Conservation (phyloP, 2,888 invertebrate genomes). For the Euclidia mi region DNA sequence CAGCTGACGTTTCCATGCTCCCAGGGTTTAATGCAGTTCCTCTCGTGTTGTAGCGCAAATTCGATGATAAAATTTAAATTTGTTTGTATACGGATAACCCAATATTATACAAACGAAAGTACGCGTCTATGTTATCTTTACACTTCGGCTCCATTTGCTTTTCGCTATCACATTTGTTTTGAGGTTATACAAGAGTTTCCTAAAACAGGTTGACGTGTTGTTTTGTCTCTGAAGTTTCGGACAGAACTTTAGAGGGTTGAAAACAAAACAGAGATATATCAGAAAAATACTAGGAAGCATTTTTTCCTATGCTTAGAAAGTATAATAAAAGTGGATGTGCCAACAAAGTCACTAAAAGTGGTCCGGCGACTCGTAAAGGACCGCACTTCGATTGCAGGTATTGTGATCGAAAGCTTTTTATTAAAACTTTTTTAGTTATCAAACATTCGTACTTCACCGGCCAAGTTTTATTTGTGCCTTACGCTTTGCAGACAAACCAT, state of each 20-base stretch:
- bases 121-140: conserved; percentile 23
- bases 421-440: conserved; percentile 54
- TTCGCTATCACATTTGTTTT: neutral
- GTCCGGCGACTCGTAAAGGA: conserved; percentile 26
- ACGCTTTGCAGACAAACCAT: conserved; percentile 37
- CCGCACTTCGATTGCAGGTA: conserved; percentile 44
- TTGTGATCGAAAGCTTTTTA: conserved; percentile 46
- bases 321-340: conserved; percentile 36
- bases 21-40: too few relatives aligned
- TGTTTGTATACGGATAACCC: conserved; percentile 23
- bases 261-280: conserved; percentile 15
- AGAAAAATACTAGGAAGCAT: neutral
- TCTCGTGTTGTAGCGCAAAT: too few relatives aligned
- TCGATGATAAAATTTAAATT: conserved; percentile 42
- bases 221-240: neutral
- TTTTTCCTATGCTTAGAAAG: conserved; percentile 13
- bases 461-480: conserved; percentile 50
- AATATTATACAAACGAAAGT: too few relatives aligned
- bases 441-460: conserved; percentile 48
- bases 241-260: neutral
- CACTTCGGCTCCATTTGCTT: conserved; percentile 7
- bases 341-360: conserved; percentile 30
- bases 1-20: too few relatives aligned
- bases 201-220: too few relatives aligned
- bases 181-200: neutral